Percentiles rank a stretch among this genome's conserved stretches.
Conservation (phyloP, 1,140 invertebrate genomes). For the Ceratina australensis region DNA sequence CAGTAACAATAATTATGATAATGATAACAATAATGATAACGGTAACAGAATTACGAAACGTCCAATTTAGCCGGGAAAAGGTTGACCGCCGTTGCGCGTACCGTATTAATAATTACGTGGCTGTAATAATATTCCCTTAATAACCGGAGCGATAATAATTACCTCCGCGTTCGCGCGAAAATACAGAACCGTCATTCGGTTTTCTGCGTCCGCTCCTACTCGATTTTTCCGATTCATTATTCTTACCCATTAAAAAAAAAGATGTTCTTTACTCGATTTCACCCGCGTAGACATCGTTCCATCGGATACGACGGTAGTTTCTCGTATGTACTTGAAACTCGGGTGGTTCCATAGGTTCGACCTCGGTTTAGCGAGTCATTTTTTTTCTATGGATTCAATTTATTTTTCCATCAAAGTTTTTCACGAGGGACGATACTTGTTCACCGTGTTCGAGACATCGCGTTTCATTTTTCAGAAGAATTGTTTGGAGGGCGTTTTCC, state of each 20-base stretch:
- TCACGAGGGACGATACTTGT: neutral
- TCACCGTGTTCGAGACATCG: neutral
- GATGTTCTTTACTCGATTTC: too few relatives aligned
- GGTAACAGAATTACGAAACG: conserved; percentile 51
- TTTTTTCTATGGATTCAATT: neutral
- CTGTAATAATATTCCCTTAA: conserved; percentile 31
- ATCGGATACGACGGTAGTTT: too few relatives aligned
- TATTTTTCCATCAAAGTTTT: neutral
- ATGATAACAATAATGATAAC: conserved; percentile 54
- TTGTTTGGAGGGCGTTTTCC: neutral
- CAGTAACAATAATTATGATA: conserved; percentile 51
- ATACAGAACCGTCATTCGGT: conserved; percentile 27
- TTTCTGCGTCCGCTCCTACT: neutral
- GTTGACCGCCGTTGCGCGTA: conserved; percentile 33
- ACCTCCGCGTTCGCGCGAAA: conserved; percentile 30
- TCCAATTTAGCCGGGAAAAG: conserved; percentile 46
- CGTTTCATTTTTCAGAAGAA: neutral
- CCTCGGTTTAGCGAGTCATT: neutral
- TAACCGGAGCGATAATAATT: conserved; percentile 45
- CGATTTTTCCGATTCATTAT: neutral
- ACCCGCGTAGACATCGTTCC: too few relatives aligned
- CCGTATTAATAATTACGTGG: conserved; percentile 58
- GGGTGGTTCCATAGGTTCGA: too few relatives aligned
- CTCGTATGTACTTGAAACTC: too few relatives aligned
- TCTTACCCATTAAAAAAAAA: neutral